Evolutionary conservation across 2,888 invertebrate genomes (phyloP), one percentile per base, ranked within the genome.

Genomic region (Anodontia alba): DNA sequence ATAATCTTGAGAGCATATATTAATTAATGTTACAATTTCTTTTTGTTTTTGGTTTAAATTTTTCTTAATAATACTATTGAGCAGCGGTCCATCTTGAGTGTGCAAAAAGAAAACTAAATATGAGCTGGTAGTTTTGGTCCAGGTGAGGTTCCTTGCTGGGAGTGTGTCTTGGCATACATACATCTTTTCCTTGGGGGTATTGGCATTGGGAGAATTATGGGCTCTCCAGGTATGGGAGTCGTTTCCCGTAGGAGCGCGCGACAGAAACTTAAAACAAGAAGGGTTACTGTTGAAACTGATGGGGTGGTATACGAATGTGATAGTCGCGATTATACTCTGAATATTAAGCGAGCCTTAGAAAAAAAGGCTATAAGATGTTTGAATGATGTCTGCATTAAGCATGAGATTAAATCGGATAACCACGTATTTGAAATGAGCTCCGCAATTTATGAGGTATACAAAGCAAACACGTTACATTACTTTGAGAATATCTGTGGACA

Each of bases 291-390:
- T 8, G 57, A 57, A 26, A 26, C 29, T 5, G 57, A 57, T 2
- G 57, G 57, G 3, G 29, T 29, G 7, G 57, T 26, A 17, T 20
- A 29, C 29, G 57, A 57, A 23, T 26, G 57, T 29, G 29, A 26
- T 29, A 57, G 57, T 57, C 57, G 57, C 29, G 57, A 57, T 20
- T 57, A 57, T 29, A 57, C 57, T 5, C 57, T 57, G 26, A 57
- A 57, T 29, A 57, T 29, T 7, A 57, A 26, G 17, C 26, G 57
- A 17, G 57, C 57, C 29, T 17, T 57, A 8, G 57, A 57, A 57
- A n/a, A 57, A 29, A 57, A 57, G 29, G 57, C 57, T 1, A 26
- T 57, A 7, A 29, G 57, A 5, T 57, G 57, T 17, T 57, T 57
- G 17, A 26, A 26, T 26, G 57, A 57, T 26, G 17, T 57, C 7